Percentiles rank a stretch among this genome's conserved stretches.
phyloP scores from a whole-genome alignment of 2,888 invertebrate species.

The Microctonus brassicae region DNA sequence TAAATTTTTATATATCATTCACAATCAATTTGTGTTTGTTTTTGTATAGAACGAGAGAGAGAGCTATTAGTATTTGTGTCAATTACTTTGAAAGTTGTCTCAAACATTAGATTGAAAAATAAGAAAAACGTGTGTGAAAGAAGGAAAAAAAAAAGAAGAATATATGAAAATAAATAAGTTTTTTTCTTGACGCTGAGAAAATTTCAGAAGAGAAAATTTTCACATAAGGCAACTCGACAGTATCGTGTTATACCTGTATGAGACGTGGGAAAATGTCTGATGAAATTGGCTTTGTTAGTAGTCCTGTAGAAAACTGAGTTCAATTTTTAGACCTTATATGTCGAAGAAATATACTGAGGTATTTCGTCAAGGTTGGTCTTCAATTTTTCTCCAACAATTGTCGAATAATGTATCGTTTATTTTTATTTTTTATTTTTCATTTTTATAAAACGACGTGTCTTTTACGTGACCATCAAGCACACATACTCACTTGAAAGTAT shows the following conservation, averaged over 20 bases:
- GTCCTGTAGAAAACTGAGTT: constrained; percentile 39
- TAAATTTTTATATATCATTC: neutral
- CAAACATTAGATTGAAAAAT: neutral
- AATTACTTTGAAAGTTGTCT: constrained; percentile 2
- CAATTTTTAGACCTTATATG: constrained; percentile 30
- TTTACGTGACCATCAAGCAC: no score
- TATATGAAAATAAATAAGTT: neutral
- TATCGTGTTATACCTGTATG: neutral
- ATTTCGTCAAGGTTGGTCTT: constrained; percentile 35
- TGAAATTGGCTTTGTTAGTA: constrained; percentile 59
- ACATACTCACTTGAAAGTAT: no score
- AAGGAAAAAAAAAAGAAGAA: constrained; percentile 3
- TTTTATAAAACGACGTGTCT: no score
- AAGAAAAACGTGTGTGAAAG: neutral
- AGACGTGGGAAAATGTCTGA: constrained; percentile 38
- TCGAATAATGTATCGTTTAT: neutral
- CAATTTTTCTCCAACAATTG: neutral
- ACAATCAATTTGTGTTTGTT: neutral
- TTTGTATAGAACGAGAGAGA: neutral
- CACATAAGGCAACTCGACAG: constrained; percentile 8
- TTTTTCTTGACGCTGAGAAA: constrained; percentile 9
- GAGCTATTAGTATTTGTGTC: neutral
- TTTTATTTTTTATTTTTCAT: neutral
- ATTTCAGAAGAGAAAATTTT: constrained; percentile 16
- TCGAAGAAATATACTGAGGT: constrained; percentile 31